Conservation (phyloP, 2,113 vertebrate species). For the Nanger granti region DNA sequence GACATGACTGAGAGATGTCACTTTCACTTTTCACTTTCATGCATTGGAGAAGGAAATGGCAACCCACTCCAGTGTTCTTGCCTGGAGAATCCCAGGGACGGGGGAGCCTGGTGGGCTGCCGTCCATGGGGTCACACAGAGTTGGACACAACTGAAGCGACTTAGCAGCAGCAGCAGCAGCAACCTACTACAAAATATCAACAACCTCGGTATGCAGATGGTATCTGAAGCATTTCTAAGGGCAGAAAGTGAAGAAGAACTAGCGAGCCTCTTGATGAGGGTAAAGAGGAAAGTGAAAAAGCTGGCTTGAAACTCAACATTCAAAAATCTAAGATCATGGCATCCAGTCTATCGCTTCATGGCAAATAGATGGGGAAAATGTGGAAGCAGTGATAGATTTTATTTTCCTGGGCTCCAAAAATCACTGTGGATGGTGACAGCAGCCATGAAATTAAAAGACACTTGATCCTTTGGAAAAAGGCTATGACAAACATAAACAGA, state of each 20-base stretch:
- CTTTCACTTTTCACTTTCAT: too few species aligned
- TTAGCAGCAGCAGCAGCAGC: too few species aligned
- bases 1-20: fast-evolving
- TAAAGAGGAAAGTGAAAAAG: background rate
- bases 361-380: background rate
- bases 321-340: background rate
- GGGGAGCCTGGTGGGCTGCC: too few species aligned
- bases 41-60: too few species aligned
- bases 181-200: background rate
- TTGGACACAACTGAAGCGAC: too few species aligned
- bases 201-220: background rate
- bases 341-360: background rate
- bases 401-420: background rate
- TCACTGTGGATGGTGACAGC: background rate
- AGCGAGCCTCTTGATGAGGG: background rate
- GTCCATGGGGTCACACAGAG: too few species aligned
- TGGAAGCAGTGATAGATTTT: background rate
- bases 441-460: background rate
- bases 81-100: too few species aligned
- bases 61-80: too few species aligned
- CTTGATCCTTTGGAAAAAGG: background rate
- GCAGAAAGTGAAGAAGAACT: background rate
- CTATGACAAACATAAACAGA: background rate
- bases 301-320: background rate
- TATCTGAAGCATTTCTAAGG: background rate